Conservation (phyloP, 1,140 invertebrate species). For the Tribolium castaneum region DNA sequence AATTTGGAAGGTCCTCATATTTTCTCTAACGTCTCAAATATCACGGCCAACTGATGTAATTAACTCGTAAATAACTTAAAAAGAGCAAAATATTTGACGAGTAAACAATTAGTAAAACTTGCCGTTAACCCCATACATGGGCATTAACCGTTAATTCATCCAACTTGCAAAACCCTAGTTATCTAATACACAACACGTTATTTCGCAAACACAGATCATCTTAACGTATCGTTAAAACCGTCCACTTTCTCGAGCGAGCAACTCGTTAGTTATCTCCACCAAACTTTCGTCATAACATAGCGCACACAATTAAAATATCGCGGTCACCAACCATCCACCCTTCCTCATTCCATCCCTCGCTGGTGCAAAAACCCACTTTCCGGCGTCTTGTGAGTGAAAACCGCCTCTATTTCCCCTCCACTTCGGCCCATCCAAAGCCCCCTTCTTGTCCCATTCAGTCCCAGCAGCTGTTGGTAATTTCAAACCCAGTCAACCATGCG, state of each 20-base stretch:
- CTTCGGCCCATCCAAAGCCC: neutral
- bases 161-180: no score
- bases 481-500: conserved; percentile 44
- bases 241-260: no score
- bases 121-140: no score
- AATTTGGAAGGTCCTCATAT: neutral
- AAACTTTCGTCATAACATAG: no score
- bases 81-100: neutral
- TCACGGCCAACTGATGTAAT: neutral
- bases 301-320: no score
- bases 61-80: neutral
- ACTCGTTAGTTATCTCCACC: no score
- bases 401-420: neutral
- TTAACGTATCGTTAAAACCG: no score
- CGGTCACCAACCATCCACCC: no score
- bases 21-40: neutral
- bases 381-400: neutral
- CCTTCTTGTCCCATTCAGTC: conserved; percentile 19
- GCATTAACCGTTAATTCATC: no score
- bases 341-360: no score
- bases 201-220: no score
- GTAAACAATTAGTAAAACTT: neutral
- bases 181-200: no score
- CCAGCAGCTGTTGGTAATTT: conserved; percentile 33
- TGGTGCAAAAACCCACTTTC: neutral